Evolutionary conservation across 2,113 vertebrate species (phyloP), one percentile per base, ranked within the genome.

Genomic region (Micronycteris hirsuta): DNA sequence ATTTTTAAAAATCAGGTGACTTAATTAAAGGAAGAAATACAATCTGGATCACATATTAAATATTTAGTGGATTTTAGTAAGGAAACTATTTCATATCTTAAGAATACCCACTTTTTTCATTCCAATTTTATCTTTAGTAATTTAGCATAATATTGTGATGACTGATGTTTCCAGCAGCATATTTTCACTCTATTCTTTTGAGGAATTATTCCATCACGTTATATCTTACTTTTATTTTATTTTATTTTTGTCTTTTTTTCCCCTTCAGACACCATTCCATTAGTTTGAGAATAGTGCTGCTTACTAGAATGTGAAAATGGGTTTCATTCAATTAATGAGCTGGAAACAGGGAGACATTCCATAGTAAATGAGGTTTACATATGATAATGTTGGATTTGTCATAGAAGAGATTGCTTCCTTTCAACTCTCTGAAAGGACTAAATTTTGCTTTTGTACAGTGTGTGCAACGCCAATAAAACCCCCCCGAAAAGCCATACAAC

Each of bases 251-350:
- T 36, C 49, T 61, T 31, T 20, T 89, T 7, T 2, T 67, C 67
- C 1, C 2, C 5, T 47, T 43, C 96, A 97, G 94, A 31, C 17
- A 87, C 38, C 12, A 65, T 95, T 98, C 14, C 87, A 95, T 97
- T 98, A 97, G 58, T 94, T 98, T 95, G 86, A 97, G 91, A 97
- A 97, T 74, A 86, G 61, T 96, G 80, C 96, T 97, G 95, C 93
- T 93, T 98, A 95, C 96, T 89, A 97, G 95, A 96, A 98, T 97
- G 96, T 97, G 96, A 98, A 98, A 98, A 98, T 98, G 97, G 96
- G 94, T 98, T 98, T 98, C 96, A 97, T 97, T 98, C 96, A 97
- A 97, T 98, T 98, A 98, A 98, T 98, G 98, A 98, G 96, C 97
- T 98, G 97, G 98, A 98, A 98, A 98, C 93, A 98, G 95, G 95